These are phyloP conservation scores for Paraplagusia blochii DNA, from an alignment of 2,113 vertebrate species.

Conservation along the genomic window DNA sequence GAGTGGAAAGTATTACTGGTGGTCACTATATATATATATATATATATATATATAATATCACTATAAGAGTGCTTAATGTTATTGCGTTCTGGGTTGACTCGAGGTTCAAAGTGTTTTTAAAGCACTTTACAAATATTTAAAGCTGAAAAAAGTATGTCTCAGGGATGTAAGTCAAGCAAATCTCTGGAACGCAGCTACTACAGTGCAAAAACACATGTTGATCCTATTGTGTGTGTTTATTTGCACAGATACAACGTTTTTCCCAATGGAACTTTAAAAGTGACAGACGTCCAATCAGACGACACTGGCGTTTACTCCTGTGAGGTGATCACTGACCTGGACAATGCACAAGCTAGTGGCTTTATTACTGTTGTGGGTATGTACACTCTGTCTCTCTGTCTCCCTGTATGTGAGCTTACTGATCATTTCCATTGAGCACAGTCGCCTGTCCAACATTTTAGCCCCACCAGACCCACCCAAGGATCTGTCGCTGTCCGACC, in stretches of 20 bases:
- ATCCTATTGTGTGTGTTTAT: slow-evolving; percentile 15
- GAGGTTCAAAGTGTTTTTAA: too few species aligned
- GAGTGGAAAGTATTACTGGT: too few species aligned
- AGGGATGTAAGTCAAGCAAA: too few species aligned
- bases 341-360: slow-evolving; percentile 67
- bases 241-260: slow-evolving; percentile 73
- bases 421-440: background rate
- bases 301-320: slow-evolving; percentile 81
- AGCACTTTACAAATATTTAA: too few species aligned
- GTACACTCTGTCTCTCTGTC: slow-evolving; percentile 27
- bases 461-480: slow-evolving; percentile 67
- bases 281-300: slow-evolving; percentile 64
- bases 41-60: too few species aligned
- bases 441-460: slow-evolving; percentile 28
- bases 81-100: too few species aligned
- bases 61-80: too few species aligned
- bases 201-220: too few species aligned
- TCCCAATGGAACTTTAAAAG: slow-evolving; percentile 63
- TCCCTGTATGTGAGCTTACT: slow-evolving; percentile 1
- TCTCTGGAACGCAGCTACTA: too few species aligned
- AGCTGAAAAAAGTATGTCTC: too few species aligned
- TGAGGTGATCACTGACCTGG: slow-evolving; percentile 75
- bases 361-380: slow-evolving; percentile 81
- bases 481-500: slow-evolving; percentile 51
- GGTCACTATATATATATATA: too few species aligned